A percentile compares a stretch with the other conserved stretches of the same genome.
These are phyloP conservation scores for Marisa cornuarietis DNA, from an alignment of 1,140 invertebrate species.

Conservation along the genomic window DNA sequence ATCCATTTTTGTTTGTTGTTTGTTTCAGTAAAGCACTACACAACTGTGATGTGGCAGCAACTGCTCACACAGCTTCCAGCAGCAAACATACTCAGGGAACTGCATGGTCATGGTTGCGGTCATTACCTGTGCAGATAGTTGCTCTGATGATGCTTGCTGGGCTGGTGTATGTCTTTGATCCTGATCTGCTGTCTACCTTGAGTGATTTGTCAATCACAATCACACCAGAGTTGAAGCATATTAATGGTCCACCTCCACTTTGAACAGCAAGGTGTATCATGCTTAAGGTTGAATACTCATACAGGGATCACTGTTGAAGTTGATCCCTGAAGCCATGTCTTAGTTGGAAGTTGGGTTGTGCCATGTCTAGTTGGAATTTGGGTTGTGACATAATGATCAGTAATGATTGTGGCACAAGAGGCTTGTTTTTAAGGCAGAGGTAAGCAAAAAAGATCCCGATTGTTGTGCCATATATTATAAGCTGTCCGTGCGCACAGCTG, in stretches of 20 bases:
- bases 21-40: neutral
- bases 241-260: slow-evolving; percentile 82
- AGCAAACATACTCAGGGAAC: slow-evolving; percentile 5
- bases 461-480: too few relatives aligned
- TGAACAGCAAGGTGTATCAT: slow-evolving; percentile 10
- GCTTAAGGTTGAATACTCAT: too few relatives aligned
- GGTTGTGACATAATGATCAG: too few relatives aligned
- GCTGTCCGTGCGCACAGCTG: too few relatives aligned
- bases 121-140: slow-evolving; percentile 74
- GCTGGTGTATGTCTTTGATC: slow-evolving; percentile 82
- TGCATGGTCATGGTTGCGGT: slow-evolving; percentile 70
- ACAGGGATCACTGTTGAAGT: too few relatives aligned
- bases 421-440: too few relatives aligned
- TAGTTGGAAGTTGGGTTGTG: too few relatives aligned
- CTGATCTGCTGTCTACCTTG: slow-evolving; percentile 78
- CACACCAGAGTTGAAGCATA: slow-evolving; percentile 84
- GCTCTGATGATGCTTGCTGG: slow-evolving; percentile 83
- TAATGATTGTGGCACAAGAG: too few relatives aligned
- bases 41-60: neutral
- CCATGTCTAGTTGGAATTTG: too few relatives aligned
- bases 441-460: too few relatives aligned
- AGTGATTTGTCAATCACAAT: slow-evolving; percentile 85
- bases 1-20: neutral
- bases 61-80: neutral
- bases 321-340: too few relatives aligned